Percentiles rank a stretch among this genome's conserved stretches.
Conservation (phyloP, 2,797 vertebrate species). For the Helarctos malayanus region DNA sequence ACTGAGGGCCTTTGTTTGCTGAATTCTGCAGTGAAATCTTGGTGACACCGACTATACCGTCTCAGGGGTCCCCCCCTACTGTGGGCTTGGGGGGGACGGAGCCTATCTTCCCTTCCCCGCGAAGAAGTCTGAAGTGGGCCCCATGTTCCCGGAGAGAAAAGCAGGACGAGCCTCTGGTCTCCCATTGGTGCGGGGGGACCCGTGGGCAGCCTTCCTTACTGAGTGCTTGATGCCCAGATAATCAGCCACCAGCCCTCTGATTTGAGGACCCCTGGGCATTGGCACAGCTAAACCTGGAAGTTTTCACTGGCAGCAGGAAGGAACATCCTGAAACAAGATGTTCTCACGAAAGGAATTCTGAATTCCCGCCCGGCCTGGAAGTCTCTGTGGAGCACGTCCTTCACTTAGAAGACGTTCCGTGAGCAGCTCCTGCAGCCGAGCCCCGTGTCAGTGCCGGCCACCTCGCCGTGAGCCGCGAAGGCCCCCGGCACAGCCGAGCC, state of each 20-base stretch:
- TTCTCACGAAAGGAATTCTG: not conserved
- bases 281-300: not conserved
- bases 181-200: not conserved
- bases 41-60: rapidly evolving
- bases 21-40: not conserved
- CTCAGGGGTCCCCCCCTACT: not conserved
- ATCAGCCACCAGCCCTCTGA: not conserved
- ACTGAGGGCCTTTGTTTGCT: not conserved
- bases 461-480: rapidly evolving
- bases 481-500: rapidly evolving
- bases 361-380: rapidly evolving
- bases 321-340: not conserved
- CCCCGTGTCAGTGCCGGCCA: rapidly evolving
- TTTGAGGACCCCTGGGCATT: not conserved
- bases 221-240: rapidly evolving
- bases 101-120: rapidly evolving
- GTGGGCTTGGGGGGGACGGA: rapidly evolving
- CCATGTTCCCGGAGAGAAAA: not conserved
- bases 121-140: not conserved
- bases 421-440: rapidly evolving
- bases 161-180: not conserved
- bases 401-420: rapidly evolving
- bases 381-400: rapidly evolving
- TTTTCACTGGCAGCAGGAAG: not conserved
- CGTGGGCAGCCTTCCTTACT: rapidly evolving